Conservation (phyloP, 2,113 vertebrate genomes). For the Scomber colias region DNA sequence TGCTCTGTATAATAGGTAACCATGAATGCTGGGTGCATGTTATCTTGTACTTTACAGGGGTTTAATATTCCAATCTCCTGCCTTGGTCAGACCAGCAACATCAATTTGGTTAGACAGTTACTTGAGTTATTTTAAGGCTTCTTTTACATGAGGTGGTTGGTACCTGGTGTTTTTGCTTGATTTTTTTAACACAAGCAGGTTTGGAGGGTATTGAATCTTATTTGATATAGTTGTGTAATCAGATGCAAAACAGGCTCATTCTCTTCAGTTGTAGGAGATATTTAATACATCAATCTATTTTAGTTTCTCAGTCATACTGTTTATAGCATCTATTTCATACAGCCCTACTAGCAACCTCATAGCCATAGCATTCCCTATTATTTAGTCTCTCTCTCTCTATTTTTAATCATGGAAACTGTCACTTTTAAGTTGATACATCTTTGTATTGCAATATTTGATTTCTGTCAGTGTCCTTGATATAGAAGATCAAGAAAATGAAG, state of each 20-base stretch:
- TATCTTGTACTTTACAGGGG: not conserved
- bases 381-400: not conserved
- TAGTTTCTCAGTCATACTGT: not conserved
- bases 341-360: not conserved
- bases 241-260: not conserved
- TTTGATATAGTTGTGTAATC: slow-evolving; percentile 1
- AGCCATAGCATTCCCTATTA: not conserved
- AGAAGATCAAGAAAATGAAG: not conserved
- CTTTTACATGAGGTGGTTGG: not conserved
- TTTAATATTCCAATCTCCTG: not conserved
- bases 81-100: no score
- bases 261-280: not conserved
- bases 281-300: not conserved
- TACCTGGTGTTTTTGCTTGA: not conserved
- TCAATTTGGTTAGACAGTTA: no score
- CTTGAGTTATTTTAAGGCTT: no score
- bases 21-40: not conserved
- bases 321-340: not conserved
- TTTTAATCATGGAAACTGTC: slow-evolving; percentile 17
- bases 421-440: slow-evolving; percentile 7
- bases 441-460: not conserved
- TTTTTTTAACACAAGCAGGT: not conserved
- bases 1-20: not conserved
- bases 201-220: not conserved
- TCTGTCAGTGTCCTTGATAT: not conserved